These are phyloP conservation scores for Mnemiopsis leidyi DNA, from an alignment of 37 sponge, comb jelly and placozoan genomes.

Conservation along the genomic window DNA sequence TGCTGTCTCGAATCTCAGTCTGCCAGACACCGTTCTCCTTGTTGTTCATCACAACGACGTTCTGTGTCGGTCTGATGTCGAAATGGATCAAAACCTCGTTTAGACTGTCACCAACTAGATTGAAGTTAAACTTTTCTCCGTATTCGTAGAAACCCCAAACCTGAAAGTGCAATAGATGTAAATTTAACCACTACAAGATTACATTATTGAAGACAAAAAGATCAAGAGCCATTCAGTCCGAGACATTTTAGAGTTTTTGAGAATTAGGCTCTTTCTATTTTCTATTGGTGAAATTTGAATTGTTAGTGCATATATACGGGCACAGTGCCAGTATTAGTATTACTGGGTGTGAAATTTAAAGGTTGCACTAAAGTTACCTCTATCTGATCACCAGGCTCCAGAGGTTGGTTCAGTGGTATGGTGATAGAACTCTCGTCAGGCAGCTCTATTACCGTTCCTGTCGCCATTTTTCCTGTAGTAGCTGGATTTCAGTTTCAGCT, in stretches of 20 bases:
- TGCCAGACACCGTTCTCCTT: neutral
- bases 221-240: no score
- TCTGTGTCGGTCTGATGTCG: neutral
- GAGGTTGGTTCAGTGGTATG: conserved; percentile 5
- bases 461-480: neutral
- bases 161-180: no score
- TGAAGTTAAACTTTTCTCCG: conserved; percentile 18
- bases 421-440: neutral
- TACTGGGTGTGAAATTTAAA: neutral
- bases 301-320: no score
- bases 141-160: neutral
- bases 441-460: neutral
- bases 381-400: neutral
- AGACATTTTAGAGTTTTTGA: no score
- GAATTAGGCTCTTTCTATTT: no score
- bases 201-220: no score
- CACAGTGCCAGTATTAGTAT: no score
- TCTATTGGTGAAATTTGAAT: no score
- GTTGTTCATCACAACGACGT: conserved; percentile 29
- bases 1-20: neutral
- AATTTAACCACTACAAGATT: no score
- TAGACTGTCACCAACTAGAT: neutral
- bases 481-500: no score
- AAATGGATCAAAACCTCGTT: neutral
- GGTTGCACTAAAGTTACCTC: neutral